These are phyloP conservation scores for Aepyceros melampus DNA, from an alignment of 2,113 vertebrate genomes.

Conservation along the genomic window DNA sequence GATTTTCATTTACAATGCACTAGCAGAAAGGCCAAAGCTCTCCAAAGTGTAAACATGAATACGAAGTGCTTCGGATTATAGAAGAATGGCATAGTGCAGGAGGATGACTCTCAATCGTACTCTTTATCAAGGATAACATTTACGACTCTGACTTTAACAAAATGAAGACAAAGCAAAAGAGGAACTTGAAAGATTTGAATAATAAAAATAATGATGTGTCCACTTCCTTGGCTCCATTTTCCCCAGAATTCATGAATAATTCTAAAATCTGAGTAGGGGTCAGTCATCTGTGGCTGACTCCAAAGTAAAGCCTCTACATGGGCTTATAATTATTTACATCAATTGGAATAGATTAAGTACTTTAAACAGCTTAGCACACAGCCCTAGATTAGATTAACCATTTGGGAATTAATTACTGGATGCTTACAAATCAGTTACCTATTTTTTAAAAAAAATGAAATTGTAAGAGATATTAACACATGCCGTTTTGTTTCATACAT, in stretches of 20 bases:
- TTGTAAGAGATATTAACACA: neutral
- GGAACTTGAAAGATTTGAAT: neutral
- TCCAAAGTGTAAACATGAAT: slow-evolving; percentile 10
- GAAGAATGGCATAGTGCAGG: neutral
- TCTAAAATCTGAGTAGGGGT: neutral
- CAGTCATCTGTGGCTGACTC: neutral
- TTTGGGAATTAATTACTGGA: neutral
- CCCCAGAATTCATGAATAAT: neutral
- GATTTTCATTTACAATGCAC: slow-evolving; percentile 56
- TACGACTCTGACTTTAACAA: neutral
- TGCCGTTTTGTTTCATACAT: neutral
- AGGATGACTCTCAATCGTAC: neutral
- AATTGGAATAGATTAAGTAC: neutral
- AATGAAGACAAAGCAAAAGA: neutral
- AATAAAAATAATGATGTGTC: neutral
- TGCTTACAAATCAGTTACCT: neutral
- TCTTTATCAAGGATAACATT: neutral
- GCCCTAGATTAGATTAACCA: neutral
- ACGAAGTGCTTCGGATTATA: slow-evolving; percentile 38
- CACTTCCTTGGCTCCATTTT: neutral
- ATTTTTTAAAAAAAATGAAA: neutral
- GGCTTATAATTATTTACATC: neutral
- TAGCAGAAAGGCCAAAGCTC: slow-evolving; percentile 42
- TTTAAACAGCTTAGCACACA: neutral
- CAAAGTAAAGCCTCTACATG: neutral